These are phyloP conservation scores for Sebastes matsubarae DNA, from an alignment of 2,797 vertebrate genomes.

Conservation along the genomic window DNA sequence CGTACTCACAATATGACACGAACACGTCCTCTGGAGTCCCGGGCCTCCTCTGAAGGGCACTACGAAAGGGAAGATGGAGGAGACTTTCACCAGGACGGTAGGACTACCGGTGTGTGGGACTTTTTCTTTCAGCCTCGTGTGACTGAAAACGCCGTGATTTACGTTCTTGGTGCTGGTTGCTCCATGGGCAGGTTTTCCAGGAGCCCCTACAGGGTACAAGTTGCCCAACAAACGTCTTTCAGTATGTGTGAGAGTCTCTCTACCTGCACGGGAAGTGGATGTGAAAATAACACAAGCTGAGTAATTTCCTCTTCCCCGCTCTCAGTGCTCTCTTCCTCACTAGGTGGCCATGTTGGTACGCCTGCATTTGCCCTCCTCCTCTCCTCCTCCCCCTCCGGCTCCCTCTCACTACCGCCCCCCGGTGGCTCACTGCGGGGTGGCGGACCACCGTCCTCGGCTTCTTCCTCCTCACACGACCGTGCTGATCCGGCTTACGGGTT, in stretches of 20 bases:
- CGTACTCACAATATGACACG: slow-evolving; percentile 14
- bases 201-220: neutral
- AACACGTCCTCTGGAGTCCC: slow-evolving; percentile 11
- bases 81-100: slow-evolving; percentile 7
- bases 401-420: slow-evolving; percentile 53
- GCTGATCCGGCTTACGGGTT: slow-evolving; percentile 92
- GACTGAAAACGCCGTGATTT: neutral
- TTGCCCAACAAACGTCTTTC: neutral
- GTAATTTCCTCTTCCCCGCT: slow-evolving; percentile 75
- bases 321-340: slow-evolving; percentile 58
- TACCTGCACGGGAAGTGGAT: slow-evolving; percentile 78
- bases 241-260: neutral
- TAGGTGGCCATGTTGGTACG: slow-evolving; percentile 55
- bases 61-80: slow-evolving; percentile 13
- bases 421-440: slow-evolving; percentile 34
- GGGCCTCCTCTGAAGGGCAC: slow-evolving; percentile 6
- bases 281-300: slow-evolving; percentile 84
- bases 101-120: neutral
- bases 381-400: slow-evolving; percentile 51
- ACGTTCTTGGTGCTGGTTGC: neutral
- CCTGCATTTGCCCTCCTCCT: slow-evolving; percentile 54
- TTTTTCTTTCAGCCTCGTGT: slow-evolving; percentile 4
- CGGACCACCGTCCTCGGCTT: slow-evolving; percentile 23
- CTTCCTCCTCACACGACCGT: slow-evolving; percentile 87
- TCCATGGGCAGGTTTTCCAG: neutral